Percentiles rank a stretch among this genome's conserved stretches.
Conservation (phyloP, 1,140 invertebrate species). For the Drosophila pseudoananassae region DNA sequence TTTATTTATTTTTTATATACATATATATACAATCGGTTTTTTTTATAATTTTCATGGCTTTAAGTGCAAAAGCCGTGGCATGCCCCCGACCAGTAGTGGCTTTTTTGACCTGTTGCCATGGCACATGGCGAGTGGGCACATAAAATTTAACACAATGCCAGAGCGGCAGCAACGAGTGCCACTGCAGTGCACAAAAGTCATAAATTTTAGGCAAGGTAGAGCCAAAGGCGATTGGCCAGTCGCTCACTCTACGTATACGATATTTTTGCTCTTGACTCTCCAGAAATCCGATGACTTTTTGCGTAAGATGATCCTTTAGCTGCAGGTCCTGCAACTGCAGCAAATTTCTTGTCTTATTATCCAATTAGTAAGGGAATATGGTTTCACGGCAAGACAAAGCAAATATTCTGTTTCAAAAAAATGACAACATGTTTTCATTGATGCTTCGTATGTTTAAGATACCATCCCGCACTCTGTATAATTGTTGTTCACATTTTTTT, state of each 20-base stretch:
- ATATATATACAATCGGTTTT: background rate
- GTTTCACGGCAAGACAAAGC: slow-evolving; percentile 9
- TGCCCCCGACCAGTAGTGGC: background rate
- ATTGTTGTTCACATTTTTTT: too few relatives aligned
- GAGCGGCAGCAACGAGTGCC: background rate
- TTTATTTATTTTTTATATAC: background rate
- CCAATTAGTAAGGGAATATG: slow-evolving; percentile 4
- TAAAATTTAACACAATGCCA: slow-evolving; percentile 60
- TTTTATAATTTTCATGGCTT: slow-evolving; percentile 16
- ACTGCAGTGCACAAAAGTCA: slow-evolving; percentile 16
- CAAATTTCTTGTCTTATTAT: background rate
- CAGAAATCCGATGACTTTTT: background rate
- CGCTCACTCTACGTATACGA: background rate
- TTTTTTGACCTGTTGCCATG: slow-evolving; percentile 66
- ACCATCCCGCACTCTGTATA: too few relatives aligned
- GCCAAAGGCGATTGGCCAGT: slow-evolving; percentile 1
- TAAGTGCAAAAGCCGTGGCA: slow-evolving; percentile 9
- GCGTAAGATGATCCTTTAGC: too few relatives aligned
- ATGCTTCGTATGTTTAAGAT: too few relatives aligned
- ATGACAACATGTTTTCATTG: too few relatives aligned
- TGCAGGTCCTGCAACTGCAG: background rate
- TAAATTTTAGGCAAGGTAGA: slow-evolving; percentile 43
- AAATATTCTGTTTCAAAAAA: too few relatives aligned
- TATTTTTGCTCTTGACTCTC: background rate
- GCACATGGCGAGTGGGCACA: slow-evolving; percentile 23